phyloP scores from a whole-genome alignment of 2,888 invertebrate genomes.

The Ceramica pisi region DNA sequence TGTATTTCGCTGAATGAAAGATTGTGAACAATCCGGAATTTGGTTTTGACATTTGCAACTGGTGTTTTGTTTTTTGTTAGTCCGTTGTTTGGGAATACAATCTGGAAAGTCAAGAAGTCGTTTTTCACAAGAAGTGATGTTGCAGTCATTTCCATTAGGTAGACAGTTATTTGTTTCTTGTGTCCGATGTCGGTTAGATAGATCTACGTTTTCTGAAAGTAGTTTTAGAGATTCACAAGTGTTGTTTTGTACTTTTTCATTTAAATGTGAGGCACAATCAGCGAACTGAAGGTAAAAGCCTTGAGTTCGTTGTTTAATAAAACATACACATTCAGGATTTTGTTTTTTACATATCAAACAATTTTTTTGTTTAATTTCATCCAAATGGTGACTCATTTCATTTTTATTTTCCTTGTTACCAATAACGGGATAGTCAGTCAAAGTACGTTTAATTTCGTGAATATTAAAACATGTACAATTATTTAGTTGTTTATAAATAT shows the following conservation, averaged over 20 bases:
- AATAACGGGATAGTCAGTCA: not conserved
- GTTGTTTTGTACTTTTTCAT: not conserved
- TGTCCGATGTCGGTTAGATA: not conserved
- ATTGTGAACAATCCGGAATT: not conserved
- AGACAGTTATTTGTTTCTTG: not conserved
- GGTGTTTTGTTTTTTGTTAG: not conserved
- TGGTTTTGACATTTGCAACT: not conserved
- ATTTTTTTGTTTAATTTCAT: not conserved
- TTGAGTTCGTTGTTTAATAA: not conserved
- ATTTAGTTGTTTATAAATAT: constrained; percentile 2
- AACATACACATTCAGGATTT: not conserved
- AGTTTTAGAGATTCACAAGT: not conserved
- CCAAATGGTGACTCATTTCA: not conserved
- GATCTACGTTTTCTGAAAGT: not conserved
- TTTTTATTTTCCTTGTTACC: not conserved
- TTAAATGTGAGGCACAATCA: not conserved
- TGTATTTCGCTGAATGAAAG: not conserved
- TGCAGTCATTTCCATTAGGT: not conserved
- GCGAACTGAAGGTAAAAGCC: no score
- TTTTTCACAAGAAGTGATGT: not conserved
- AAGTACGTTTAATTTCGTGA: not conserved
- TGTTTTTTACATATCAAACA: not conserved
- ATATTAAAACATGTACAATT: constrained; percentile 16
- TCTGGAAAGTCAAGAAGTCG: not conserved
- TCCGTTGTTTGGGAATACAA: not conserved